Conservation (phyloP, 2,113 vertebrate species). For the Mobula hypostoma region DNA sequence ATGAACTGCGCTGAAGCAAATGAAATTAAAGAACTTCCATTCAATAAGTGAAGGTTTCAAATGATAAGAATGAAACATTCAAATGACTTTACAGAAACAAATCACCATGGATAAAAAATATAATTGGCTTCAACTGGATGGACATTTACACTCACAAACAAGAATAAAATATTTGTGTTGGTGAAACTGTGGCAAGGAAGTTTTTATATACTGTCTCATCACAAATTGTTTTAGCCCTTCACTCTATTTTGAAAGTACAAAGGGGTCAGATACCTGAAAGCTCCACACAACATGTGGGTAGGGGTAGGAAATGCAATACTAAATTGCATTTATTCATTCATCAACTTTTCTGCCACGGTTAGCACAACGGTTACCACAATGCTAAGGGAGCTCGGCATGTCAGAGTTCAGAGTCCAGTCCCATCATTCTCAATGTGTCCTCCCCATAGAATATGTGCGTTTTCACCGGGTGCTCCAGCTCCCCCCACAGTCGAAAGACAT, state of each 20-base stretch:
- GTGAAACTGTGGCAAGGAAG: background rate
- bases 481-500: too few species aligned
- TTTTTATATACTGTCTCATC: background rate
- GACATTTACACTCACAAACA: background rate
- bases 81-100: background rate
- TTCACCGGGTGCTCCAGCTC: too few species aligned
- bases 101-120: background rate
- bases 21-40: background rate
- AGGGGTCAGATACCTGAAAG: background rate
- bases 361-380: too few species aligned
- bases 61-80: background rate
- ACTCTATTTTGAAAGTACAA: background rate
- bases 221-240: background rate
- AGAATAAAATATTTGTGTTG: background rate
- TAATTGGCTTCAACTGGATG: background rate
- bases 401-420: too few species aligned
- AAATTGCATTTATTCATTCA: background rate
- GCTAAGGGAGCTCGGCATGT: too few species aligned
- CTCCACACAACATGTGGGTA: background rate
- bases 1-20: background rate
- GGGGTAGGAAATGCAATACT: background rate
- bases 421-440: too few species aligned
- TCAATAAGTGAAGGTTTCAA: background rate
- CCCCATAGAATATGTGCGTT: too few species aligned
- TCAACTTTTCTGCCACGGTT: background rate